Percentiles rank a stretch among this genome's conserved stretches.
Conservation (phyloP, 1,140 invertebrate genomes). For the Neodiprion virginianus region DNA sequence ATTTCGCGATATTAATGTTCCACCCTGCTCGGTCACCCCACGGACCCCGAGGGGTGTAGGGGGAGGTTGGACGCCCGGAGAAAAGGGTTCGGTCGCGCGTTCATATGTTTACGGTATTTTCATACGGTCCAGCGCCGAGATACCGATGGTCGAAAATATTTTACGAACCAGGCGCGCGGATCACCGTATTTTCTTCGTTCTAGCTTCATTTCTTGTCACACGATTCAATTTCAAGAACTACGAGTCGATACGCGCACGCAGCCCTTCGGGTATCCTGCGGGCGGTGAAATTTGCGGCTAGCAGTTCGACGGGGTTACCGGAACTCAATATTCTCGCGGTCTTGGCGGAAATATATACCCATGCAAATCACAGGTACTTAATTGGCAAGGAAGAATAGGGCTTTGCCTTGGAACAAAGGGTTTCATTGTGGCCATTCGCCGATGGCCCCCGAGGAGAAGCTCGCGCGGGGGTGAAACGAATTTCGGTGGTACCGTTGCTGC, state of each 20-base stretch:
- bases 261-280: too few species aligned
- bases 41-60: slow-evolving; percentile 42
- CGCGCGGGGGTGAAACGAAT: neutral
- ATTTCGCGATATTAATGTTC: slow-evolving; percentile 87
- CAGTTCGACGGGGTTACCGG: neutral
- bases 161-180: too few species aligned
- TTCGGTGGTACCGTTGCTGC: neutral
- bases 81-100: slow-evolving; percentile 50
- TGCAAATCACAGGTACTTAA: slow-evolving; percentile 7
- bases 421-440: neutral
- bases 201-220: too few species aligned
- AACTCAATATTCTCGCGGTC: neutral
- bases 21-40: slow-evolving; percentile 63
- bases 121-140: slow-evolving; percentile 30
- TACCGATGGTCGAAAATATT: too few species aligned
- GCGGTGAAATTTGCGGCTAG: neutral
- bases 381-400: slow-evolving; percentile 6
- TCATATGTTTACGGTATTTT: slow-evolving; percentile 55
- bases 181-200: too few species aligned
- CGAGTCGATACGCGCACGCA: too few species aligned
- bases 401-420: slow-evolving; percentile 2
- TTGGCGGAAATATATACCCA: neutral
- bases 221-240: too few species aligned
- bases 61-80: slow-evolving; percentile 29
- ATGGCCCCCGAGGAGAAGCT: too few species aligned